These are phyloP conservation scores for Clupea harengus DNA, from an alignment of 2,113 vertebrate species.

Conservation along the genomic window DNA sequence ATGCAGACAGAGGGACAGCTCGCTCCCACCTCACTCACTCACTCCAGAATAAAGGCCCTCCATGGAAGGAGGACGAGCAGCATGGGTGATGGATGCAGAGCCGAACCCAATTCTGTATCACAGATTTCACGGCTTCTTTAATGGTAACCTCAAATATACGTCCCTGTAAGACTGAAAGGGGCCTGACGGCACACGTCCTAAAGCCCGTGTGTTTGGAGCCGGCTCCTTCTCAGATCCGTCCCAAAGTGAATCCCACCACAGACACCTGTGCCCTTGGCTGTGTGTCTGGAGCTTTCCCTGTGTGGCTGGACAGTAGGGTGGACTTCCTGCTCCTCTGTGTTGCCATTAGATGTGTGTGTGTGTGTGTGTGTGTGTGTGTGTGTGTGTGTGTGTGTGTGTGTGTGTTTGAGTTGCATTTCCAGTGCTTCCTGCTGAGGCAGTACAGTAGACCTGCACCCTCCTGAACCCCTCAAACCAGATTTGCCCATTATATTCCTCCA, in stretches of 20 bases:
- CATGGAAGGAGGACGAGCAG: conserved; percentile 64
- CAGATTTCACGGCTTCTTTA: neutral
- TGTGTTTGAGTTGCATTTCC: neutral
- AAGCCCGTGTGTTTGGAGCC: neutral
- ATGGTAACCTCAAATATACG: neutral
- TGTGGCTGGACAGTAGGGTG: neutral
- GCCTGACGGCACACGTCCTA: neutral
- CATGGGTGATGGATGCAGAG: conserved; percentile 41
- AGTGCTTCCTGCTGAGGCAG: neutral
- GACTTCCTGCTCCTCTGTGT: neutral
- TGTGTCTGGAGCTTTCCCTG: neutral
- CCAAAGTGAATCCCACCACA: neutral
- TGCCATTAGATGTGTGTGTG: neutral
- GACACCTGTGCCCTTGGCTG: conserved; percentile 7
- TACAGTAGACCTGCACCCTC: neutral
- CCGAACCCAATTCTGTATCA: conserved; percentile 67
- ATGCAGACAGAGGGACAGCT: conserved; percentile 59
- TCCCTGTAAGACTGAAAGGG: neutral
- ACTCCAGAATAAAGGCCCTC: conserved; percentile 58
- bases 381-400: neutral
- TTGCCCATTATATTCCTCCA: neutral
- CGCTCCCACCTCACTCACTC: conserved; percentile 36
- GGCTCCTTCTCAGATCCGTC: conserved; percentile 5
- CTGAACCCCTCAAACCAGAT: neutral
- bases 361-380: neutral